Evolutionary conservation across 2,797 vertebrate genomes (phyloP).

Genomic region (Scyliorhinus canicula): DNA sequence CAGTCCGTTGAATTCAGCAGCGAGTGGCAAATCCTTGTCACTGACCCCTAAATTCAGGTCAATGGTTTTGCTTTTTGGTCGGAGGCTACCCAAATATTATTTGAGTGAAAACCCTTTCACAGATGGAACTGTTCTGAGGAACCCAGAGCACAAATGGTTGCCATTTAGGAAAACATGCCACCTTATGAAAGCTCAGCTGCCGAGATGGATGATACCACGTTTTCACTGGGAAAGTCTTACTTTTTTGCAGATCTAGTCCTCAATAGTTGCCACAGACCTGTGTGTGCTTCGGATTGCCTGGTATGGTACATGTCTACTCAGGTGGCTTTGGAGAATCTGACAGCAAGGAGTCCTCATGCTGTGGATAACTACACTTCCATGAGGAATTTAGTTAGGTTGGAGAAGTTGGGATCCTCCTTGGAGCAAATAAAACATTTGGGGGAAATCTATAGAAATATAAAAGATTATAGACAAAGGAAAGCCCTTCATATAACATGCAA

Average conservation of each 20-base stretch:
- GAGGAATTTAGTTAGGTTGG: background rate
- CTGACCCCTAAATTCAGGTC: no score
- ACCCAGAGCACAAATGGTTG: no score
- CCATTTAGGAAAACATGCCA: background rate
- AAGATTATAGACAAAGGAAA: background rate
- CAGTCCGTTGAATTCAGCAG: no score
- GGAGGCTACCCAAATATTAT: no score
- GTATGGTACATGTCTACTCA: background rate
- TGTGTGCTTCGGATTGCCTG: background rate
- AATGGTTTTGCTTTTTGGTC: no score
- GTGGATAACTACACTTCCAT: background rate
- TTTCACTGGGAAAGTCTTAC: background rate
- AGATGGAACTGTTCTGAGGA: no score
- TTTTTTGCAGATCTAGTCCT: background rate
- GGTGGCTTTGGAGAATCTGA: background rate
- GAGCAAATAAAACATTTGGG: background rate
- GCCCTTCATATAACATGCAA: background rate
- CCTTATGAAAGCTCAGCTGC: background rate
- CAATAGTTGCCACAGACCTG: background rate
- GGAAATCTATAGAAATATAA: background rate
- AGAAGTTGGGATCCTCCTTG: background rate
- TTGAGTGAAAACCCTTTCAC: no score
- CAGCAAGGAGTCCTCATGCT: background rate
- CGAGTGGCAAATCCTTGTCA: no score
- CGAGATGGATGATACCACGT: background rate